A percentile compares a stretch with the other conserved stretches of the same genome.
These are phyloP conservation scores for Valencia hispanica DNA, from an alignment of 2,797 vertebrate genomes.

Conservation along the genomic window DNA sequence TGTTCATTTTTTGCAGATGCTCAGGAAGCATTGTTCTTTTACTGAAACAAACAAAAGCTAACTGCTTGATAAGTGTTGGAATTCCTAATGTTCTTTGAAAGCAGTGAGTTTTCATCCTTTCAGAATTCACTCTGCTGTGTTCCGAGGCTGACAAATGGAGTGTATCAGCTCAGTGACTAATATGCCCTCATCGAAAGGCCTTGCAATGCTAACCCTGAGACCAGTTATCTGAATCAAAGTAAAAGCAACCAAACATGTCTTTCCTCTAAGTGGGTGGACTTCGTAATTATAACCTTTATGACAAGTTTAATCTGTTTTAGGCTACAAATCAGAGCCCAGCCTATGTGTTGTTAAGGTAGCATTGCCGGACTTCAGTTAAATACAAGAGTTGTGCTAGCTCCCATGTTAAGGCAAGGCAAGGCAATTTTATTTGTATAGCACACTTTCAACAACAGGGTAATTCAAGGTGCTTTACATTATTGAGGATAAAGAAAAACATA, in stretches of 20 bases:
- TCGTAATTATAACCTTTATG: not conserved
- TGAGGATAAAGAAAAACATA: too few species aligned
- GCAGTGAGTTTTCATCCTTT: not conserved
- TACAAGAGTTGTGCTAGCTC: not conserved
- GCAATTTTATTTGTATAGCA: too few species aligned
- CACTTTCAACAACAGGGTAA: too few species aligned
- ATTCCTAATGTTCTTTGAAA: not conserved
- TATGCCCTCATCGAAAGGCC: not conserved
- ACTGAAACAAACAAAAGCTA: not conserved
- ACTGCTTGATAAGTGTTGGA: not conserved
- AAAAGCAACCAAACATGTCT: not conserved
- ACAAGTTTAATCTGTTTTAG: not conserved
- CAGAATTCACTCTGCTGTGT: not conserved
- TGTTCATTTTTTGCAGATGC: not conserved
- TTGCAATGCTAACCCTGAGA: not conserved
- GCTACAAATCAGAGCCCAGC: not conserved
- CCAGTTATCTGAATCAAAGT: not conserved
- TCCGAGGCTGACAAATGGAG: not conserved
- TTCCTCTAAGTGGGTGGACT: not conserved
- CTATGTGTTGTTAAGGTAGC: not conserved
- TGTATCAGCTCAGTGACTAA: not conserved
- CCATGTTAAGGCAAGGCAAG: too few species aligned
- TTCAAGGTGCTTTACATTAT: too few species aligned
- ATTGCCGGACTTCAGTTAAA: not conserved
- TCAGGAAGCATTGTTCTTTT: not conserved